Evolutionary conservation across 2,797 vertebrate genomes (phyloP).

Genomic region (Trachurus trachurus): DNA sequence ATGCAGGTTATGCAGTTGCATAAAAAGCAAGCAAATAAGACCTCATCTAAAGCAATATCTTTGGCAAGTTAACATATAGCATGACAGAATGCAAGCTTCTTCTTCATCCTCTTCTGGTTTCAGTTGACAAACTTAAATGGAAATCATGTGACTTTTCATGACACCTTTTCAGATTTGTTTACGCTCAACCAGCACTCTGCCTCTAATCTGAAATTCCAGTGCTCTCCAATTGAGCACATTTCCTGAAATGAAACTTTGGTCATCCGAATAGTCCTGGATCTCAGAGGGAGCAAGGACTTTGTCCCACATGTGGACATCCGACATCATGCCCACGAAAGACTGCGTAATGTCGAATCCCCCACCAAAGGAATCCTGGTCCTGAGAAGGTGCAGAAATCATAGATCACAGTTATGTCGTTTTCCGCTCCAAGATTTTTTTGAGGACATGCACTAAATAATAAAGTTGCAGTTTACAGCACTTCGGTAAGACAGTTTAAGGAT

Average conservation of each 20-base stretch:
- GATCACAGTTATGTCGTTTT: background rate
- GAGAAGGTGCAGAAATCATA: background rate
- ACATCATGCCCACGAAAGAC: constrained; percentile 74
- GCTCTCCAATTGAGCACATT: constrained; percentile 63
- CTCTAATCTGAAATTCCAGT: constrained; percentile 36
- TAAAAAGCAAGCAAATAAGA: background rate
- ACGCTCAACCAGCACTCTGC: constrained; percentile 38
- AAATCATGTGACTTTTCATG: background rate
- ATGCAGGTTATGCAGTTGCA: background rate
- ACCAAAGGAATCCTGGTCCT: constrained; percentile 62
- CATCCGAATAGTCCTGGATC: constrained; percentile 35
- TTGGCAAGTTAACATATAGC: background rate
- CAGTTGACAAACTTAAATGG: background rate
- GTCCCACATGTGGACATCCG: constrained; percentile 72
- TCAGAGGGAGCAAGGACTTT: constrained; percentile 50
- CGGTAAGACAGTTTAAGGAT: background rate
- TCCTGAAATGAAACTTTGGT: constrained; percentile 21
- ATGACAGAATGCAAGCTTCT: too few relatives aligned
- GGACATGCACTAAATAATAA: background rate
- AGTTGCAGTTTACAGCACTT: background rate
- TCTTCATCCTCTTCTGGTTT: background rate
- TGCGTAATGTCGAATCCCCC: constrained; percentile 51
- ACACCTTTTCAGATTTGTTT: background rate
- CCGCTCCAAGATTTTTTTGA: too few relatives aligned
- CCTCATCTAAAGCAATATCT: background rate